Evolutionary conservation across 2,888 invertebrate species (phyloP).

Genomic region (Aleiodes leptofemur): DNA sequence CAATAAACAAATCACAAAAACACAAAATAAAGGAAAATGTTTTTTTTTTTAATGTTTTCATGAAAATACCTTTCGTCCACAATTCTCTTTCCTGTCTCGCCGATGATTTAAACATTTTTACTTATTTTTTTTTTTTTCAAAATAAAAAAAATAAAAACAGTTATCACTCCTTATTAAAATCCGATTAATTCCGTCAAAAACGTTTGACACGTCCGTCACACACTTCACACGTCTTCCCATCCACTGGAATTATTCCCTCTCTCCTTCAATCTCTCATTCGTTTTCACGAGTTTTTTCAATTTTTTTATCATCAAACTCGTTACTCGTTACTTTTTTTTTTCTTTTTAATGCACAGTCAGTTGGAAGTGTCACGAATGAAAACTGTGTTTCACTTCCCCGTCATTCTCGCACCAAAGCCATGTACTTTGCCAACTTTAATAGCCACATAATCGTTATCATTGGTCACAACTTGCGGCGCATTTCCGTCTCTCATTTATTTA

Average conservation of each 20-base stretch:
- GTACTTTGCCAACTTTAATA: conserved; percentile 41
- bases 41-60: not conserved
- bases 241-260: conserved; percentile 9
- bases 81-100: conserved; percentile 69
- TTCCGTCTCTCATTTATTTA: conserved; percentile 33
- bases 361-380: conserved; percentile 38
- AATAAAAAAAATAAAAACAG: not conserved
- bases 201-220: not conserved
- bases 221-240: not conserved
- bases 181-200: not conserved
- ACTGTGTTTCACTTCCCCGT: conserved; percentile 23
- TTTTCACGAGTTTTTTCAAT: not conserved
- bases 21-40: no score
- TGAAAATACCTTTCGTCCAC: conserved; percentile 69
- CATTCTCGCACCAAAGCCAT: conserved; percentile 22
- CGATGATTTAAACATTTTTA: conserved; percentile 69
- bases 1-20: no score
- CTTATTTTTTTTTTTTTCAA: conserved; percentile 1
- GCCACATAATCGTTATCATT: conserved; percentile 39
- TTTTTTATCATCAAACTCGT: conserved; percentile 27
- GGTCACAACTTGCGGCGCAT: conserved; percentile 35
- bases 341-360: not conserved
- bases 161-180: conserved; percentile 20
- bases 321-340: conserved; percentile 29
- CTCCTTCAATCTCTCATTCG: not conserved